These are phyloP conservation scores for Alces alces DNA, from an alignment of 2,113 vertebrate species.

Conservation along the genomic window DNA sequence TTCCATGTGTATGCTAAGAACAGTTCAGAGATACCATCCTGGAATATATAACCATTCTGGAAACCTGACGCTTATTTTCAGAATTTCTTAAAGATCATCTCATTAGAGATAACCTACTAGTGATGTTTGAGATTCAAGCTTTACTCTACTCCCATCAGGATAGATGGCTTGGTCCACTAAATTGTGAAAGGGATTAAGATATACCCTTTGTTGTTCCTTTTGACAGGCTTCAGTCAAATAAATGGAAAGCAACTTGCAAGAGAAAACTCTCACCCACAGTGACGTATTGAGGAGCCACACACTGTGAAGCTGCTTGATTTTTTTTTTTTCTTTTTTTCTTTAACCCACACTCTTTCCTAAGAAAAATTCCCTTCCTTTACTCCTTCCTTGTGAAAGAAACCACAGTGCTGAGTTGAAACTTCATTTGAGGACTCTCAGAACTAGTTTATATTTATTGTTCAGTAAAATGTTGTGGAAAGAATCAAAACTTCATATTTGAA, in stretches of 20 bases:
- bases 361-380: background rate
- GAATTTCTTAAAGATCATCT: background rate
- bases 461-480: background rate
- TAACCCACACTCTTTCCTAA: background rate
- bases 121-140: background rate
- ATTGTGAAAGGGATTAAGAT: slow-evolving; percentile 20
- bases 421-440: background rate
- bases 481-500: slow-evolving; percentile 32
- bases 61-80: background rate
- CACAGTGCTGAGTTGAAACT: background rate
- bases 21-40: background rate
- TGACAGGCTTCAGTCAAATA: slow-evolving; percentile 43
- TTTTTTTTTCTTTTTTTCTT: background rate
- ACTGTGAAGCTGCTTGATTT: background rate
- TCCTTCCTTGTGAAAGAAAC: background rate
- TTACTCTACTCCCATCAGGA: background rate
- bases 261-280: slow-evolving; percentile 7
- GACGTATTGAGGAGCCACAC: background rate
- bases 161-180: background rate
- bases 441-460: background rate
- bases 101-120: background rate
- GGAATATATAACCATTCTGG: background rate
- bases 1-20: background rate
- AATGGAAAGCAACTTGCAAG: background rate
- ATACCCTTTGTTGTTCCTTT: slow-evolving; percentile 32